Evolutionary conservation across 2,888 invertebrate species (phyloP).

Genomic region (Cataglyphis albicans): DNA sequence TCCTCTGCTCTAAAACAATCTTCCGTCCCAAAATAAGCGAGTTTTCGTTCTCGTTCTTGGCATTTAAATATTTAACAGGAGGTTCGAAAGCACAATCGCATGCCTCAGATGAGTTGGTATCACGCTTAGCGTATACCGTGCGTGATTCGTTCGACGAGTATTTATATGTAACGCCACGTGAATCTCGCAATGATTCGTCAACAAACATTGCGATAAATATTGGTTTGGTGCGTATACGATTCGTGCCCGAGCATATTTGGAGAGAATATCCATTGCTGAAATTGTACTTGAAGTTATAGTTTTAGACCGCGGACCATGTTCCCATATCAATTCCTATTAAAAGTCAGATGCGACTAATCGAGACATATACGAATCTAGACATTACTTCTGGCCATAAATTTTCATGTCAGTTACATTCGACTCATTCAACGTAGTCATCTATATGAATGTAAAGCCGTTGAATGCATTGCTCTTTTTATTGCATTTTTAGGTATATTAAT

Average conservation of each 20-base stretch:
- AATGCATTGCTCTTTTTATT: not conserved
- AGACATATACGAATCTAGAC: not conserved
- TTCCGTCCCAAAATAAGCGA: slow-evolving; percentile 42
- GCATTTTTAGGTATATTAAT: not conserved
- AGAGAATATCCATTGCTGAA: not conserved
- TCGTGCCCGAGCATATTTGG: not conserved
- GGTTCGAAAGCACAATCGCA: slow-evolving; percentile 67
- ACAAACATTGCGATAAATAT: slow-evolving; percentile 36
- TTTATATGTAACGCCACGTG: slow-evolving; percentile 64
- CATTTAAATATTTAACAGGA: slow-evolving; percentile 78
- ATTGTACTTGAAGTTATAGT: not conserved
- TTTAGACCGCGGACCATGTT: not conserved
- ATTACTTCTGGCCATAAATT: not conserved
- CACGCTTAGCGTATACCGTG: slow-evolving; percentile 34
- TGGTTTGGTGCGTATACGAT: not conserved
- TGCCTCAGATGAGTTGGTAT: slow-evolving; percentile 60
- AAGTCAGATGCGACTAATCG: not conserved
- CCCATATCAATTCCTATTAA: not conserved
- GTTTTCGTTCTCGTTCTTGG: slow-evolving; percentile 40
- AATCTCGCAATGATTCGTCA: slow-evolving; percentile 1
- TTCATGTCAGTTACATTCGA: not conserved
- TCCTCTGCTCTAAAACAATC: slow-evolving; percentile 9
- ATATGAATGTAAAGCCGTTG: not conserved
- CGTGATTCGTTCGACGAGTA: slow-evolving; percentile 73
- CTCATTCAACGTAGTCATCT: not conserved